Base-by-base conservation (phyloP, 2,113 vertebrate species). In the Nothocercus nigrocapillus region DNA sequence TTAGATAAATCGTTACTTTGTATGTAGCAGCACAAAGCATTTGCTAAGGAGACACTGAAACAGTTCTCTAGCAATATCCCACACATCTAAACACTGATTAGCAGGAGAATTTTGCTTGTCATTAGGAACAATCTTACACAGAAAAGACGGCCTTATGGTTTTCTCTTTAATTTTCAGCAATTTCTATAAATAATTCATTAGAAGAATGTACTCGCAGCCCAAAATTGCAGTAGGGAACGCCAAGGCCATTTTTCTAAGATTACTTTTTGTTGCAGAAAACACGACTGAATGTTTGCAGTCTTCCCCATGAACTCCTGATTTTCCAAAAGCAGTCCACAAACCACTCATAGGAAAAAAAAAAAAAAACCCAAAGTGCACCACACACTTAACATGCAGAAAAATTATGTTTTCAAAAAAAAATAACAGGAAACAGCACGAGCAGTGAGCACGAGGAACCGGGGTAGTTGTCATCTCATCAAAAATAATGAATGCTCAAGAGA, bases 401-500 rank as follows among this genome's bases (percentile, higher is more conserved):
- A 96, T 82, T 94, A 95, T 34, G 76, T 93, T 95, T 97, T 92
- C 51, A 38, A 92, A 93, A 42, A 42, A 44, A 95, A 97, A 96
- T 82, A 96, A 88, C 92, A 97, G 94, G 89, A 97, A 97, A 93
- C 93, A 94, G 94, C 93, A 94, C 25, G 75, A 97, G 90, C 88
- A 96, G 89, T 72, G 94, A 97, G 96, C 97, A 97, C 68, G 94
- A 56, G 90, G 75, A 97, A 92, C 92, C 75, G 74, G 94, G 90
- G 89, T 90, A 96, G 97, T 96, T 98, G 98, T 98, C 98, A 98
- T 97, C 98, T 97, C 97, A 97, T 98, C 98, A 98, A 98, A 98
- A 98, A 98, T 98, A 98, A 98, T 98, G 98, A 98, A 98, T 96
- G 97, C 98, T 98, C 98, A 94, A 89, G 98, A 98, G 98, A 97